Evolutionary conservation across 1,140 invertebrate species (phyloP), one percentile per base, ranked within the genome.

Genomic region (Ganaspis sp.): DNA sequence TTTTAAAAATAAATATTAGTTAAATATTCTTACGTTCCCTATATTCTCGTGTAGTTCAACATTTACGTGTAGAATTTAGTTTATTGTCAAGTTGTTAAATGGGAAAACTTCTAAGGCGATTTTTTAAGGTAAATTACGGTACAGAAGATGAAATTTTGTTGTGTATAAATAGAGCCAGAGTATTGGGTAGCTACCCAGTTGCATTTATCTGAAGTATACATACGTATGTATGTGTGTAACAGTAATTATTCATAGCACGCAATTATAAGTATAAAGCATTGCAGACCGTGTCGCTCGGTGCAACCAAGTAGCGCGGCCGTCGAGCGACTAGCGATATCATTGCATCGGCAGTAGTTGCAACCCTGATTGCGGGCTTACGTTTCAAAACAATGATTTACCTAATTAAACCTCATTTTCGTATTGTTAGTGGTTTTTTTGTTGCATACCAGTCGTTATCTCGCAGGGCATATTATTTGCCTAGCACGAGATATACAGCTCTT

Each of bases 301-400:
- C 78, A 75, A 42, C 71, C 58, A 69, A 40, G 76, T 26, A 37
- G 76, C 73, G 77, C 76, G 81, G 64, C 75, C 53, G 75, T 83
- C 78, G 64, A 74, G 54, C 69, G 76, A 75, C 73, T 73, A 80
- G 73, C 77, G 83, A 80, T 87, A 87, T 87, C 84, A 83, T 84
- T 82, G 85, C 79, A 88, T 88, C 85, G 87, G 84, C 84, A 83
- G 81, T 84, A 82, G 84, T 81, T 73, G 72, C 78, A 81, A 74
- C 78, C 81, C 81, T 87, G 85, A 87, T 89, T 88, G 86, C 86
- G 70, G 83, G 79, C 81, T 85, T 84, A 84, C 81, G 79, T 88
- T 87, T 89, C 84, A 85, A 88, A 87, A 89, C 87, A 88, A 89
- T 88, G 85, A 89, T 89, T 89, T 87, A 86, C 87, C 85, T 89